These are phyloP conservation scores for Ephialtes manifestator DNA, from an alignment of 2,888 invertebrate genomes.

Conservation along the genomic window DNA sequence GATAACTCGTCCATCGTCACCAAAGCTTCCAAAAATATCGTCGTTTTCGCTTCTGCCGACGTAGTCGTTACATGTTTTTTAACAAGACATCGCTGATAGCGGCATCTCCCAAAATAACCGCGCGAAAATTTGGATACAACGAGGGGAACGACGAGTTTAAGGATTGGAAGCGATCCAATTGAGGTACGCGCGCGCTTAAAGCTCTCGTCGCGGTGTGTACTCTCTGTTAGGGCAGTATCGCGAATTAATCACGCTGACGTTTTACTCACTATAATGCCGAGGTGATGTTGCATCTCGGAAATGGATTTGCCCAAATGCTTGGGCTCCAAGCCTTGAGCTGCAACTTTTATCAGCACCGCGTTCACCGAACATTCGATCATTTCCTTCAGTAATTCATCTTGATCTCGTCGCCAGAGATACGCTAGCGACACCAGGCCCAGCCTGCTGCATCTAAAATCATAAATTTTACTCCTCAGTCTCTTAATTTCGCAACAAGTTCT, in stretches of 20 bases:
- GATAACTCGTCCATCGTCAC: conserved; percentile 39
- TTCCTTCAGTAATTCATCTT: conserved; percentile 96
- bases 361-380: conserved; percentile 98
- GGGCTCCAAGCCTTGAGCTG: conserved; percentile 96
- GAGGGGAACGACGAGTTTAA: conserved; percentile 58
- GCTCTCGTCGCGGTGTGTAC: conserved; percentile 49
- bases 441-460: conserved; percentile 92
- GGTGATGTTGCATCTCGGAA: conserved; percentile 94
- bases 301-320: conserved; percentile 96
- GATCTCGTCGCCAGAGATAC: conserved; percentile 98
- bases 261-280: conserved; percentile 91
- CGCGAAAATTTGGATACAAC: conserved; percentile 71
- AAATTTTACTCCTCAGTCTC: conserved; percentile 70
- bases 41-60: conserved; percentile 24
- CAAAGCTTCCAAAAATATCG: conserved; percentile 62
- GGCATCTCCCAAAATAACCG: conserved; percentile 77
- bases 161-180: conserved; percentile 73
- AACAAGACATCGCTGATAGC: conserved; percentile 71
- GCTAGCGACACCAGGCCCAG: conserved; percentile 95
- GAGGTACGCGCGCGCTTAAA: conserved; percentile 60
- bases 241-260: conserved; percentile 31
- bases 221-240: conserved; percentile 33
- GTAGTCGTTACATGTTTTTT: conserved; percentile 49
- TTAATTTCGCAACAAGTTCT: neutral
- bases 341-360: conserved; percentile 99